Evolutionary conservation across 2,888 invertebrate genomes (phyloP), one percentile per base, ranked within the genome.

Genomic region (Abrostola triplasia): DNA sequence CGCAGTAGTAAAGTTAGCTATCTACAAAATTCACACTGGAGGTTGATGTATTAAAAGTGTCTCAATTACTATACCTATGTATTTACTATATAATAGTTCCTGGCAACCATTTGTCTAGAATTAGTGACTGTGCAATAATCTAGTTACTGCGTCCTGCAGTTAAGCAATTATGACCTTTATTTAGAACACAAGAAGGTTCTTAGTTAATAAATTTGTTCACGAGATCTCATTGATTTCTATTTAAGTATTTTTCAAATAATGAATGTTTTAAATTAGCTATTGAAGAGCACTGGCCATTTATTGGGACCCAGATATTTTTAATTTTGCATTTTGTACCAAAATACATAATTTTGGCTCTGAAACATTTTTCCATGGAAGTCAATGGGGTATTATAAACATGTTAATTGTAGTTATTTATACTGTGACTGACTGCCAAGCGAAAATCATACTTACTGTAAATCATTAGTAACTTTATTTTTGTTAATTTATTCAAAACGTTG

Each of bases 71-170:
- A 68, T 63, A 35, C 36, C 35, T 66, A 56, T n/a, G n/a, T n/a
- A n/a, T 55, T 51, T 61, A 52, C 7, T 48, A 52, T 57, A 64
- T 0, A 10, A 60, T 73, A 62, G 56, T 68, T 59, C 61, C 56
- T 44, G 57, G 54, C 73, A 74, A 41, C 57, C 52, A 54, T 66
- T 52, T 66, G 59, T 44, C 54, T 62, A 62, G 67, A 53, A 70
- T 64, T 71, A 77, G 59, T 65, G 50, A 70, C 60, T 48, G 76
- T 78, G 74, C 78, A 78, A 78, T 78, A 78, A 76, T 63, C 59
- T 67, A 41, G 71, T 68, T 64, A 57, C 64, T 64, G 44, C 50
- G 41, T 37, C 4, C 6, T 52, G 60, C 57, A 60, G 57, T 61
- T 59, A 59, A 56, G 49, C 50, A 13, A 52, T 58, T 51, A 48